Evolutionary conservation across 2,797 vertebrate species (phyloP), one percentile per base, ranked within the genome.

Genomic region (Sebastes miniatus): DNA sequence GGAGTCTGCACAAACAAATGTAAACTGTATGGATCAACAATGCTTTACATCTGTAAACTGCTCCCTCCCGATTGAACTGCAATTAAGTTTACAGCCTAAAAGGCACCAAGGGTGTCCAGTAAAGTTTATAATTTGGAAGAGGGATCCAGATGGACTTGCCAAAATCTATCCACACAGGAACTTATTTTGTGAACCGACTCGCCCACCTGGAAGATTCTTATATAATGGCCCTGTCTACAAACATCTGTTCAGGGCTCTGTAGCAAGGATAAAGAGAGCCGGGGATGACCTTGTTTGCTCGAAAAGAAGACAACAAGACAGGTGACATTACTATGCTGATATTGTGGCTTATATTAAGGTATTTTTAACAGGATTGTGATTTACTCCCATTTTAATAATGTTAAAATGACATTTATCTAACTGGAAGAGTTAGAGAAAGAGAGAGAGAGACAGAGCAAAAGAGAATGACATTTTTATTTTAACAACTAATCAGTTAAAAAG

Each of bases 121-220:
- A 69, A 77, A 77, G 58, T 83, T 80, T 63, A 25, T 61, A 67
- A 74, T 78, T 78, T 83, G 62, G 68, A 81, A 81, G 54, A 73
- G 7, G 31, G 29, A 80, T 77, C 74, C 81, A 86, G 79, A 81
- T 83, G 79, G 74, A 39, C 79, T 83, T 83, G 79, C 71, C 79
- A 81, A 59, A 84, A 83, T 79, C 50, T 67, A 66, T 81, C 71
- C 64, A 62, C 69, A 86, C 63, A 70, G 50, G 52, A 76, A 80
- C 56, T 65, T 52, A 43, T 80, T 85, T 76, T 76, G 76, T 73
- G 65, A 63, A 69, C 22, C 6, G 69, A 78, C 59, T 82, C 8
- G 24, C 63, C 81, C 84, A 85, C 77, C 70, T 76, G 73, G 56
- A 75, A 47, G 34, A 82, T 47, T 84, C 29, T 63, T 68, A 52